phyloP scores from a whole-genome alignment of 2,113 vertebrate genomes.

The Salvator merianae region DNA sequence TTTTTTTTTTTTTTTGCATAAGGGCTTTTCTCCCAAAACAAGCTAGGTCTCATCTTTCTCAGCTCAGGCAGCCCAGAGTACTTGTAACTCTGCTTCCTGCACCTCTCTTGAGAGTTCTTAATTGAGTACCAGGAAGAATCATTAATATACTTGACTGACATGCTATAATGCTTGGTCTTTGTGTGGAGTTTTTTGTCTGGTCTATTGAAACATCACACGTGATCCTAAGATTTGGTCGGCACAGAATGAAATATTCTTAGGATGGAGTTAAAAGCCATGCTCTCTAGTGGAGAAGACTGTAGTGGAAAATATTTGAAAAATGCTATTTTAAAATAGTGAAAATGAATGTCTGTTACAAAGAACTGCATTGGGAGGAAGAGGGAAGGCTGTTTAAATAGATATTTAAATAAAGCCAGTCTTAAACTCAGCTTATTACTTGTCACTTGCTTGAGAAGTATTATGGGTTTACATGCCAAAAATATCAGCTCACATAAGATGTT shows the following conservation, averaged over 20 bases:
- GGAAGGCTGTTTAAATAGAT: not conserved
- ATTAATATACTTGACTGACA: too few species aligned
- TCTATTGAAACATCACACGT: too few species aligned
- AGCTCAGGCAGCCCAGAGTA: too few species aligned
- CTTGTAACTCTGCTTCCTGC: too few species aligned
- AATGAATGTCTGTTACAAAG: not conserved
- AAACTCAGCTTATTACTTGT: not conserved
- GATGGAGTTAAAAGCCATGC: not conserved
- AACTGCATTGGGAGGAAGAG: not conserved
- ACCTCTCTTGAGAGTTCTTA: too few species aligned
- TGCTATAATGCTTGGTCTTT: too few species aligned
- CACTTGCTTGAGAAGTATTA: not conserved
- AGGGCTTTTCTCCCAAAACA: too few species aligned
- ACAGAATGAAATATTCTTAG: not conserved
- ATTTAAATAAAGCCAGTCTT: not conserved
- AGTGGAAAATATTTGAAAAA: not conserved
- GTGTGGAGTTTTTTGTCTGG: too few species aligned
- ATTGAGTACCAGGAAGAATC: too few species aligned
- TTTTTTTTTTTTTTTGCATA: too few species aligned
- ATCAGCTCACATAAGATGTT: not conserved
- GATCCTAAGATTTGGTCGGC: too few species aligned
- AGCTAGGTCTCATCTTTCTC: too few species aligned
- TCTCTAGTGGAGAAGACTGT: not conserved
- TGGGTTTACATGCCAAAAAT: not conserved
- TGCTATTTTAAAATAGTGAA: not conserved